Conservation (phyloP, 2,797 vertebrate species). For the Amblyraja radiata region DNA sequence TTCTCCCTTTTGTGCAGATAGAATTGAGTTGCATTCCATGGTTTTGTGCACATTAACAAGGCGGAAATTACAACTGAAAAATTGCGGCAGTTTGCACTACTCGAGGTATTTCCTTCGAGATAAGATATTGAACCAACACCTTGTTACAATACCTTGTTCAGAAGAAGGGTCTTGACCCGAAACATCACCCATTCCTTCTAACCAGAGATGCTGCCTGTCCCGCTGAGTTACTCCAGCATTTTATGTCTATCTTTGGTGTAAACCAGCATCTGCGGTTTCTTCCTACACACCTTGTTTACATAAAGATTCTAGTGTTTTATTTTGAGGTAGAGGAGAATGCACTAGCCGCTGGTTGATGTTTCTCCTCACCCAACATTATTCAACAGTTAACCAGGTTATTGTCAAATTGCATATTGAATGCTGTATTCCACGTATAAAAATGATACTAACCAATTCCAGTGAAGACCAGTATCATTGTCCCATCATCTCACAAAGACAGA, state of each 20-base stretch:
- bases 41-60: not conserved
- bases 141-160: not conserved
- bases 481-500: too few relatives aligned
- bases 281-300: too few relatives aligned
- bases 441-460: too few relatives aligned
- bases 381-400: not conserved
- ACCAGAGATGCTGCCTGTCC: too few relatives aligned
- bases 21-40: not conserved
- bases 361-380: not conserved
- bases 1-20: not conserved
- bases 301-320: not conserved
- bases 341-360: not conserved
- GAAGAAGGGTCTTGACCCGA: too few relatives aligned
- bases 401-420: not conserved
- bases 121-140: not conserved
- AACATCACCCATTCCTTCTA: too few relatives aligned
- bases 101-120: not conserved
- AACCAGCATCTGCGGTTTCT: too few relatives aligned
- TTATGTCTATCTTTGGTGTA: too few relatives aligned
- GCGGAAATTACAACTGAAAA: not conserved
- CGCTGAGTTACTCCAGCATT: too few relatives aligned
- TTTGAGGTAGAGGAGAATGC: not conserved
- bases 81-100: not conserved
- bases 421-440: not conserved
- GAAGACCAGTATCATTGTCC: too few relatives aligned